Base-by-base conservation (phyloP, 2,797 vertebrate genomes). In the Nothura maculosa region DNA sequence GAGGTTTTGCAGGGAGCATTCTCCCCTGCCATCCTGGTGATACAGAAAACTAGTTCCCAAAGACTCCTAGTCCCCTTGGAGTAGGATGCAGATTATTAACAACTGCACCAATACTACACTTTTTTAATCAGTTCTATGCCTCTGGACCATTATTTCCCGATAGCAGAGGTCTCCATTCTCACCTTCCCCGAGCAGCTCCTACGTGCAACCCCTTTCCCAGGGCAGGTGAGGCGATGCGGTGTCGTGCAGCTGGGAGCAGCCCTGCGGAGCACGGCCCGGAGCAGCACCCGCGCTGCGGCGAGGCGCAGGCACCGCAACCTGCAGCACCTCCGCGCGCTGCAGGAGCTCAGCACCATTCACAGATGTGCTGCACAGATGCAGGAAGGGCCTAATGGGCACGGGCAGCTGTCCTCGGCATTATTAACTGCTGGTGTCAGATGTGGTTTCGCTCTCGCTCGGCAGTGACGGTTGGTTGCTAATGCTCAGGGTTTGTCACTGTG, bases 401-500 rank as follows among this genome's bases (percentile, higher is more conserved):
- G 61, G 74, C 19, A 77, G 4, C 18, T 8, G 32, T 43, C 55
- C 38, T 42, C 20, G 15, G 24, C 32, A 47, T 30, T 40, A 16
- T 1, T 6, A 8, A 6, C 58, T 18, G 0, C 0, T 21, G 24
- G 34, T 21, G 27, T 57, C 25, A 24, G 85, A 74, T 20, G 1
- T 2, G 68, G 34, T 34, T 36, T 76, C 3, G 0, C 15, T 76
- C 34, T 48, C 38, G 24, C 64, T 24, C 36, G 28, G 52, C 50
- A 54, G 8, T 0, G 3, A 32, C 62, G 15, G 30, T 25, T 67
- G 16, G n/a, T 61, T 40, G 67, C 40, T 73, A 1, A 5, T 1
- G 55, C 5, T 24, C 61, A 4, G 3, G 7, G 21, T 19, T n/a
- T 48, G 57, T 61, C 66, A 0, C 67, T 27, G 18, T 36, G 19